These are phyloP conservation scores for Charina bottae DNA, from an alignment of 2,113 vertebrate species.

Conservation along the genomic window DNA sequence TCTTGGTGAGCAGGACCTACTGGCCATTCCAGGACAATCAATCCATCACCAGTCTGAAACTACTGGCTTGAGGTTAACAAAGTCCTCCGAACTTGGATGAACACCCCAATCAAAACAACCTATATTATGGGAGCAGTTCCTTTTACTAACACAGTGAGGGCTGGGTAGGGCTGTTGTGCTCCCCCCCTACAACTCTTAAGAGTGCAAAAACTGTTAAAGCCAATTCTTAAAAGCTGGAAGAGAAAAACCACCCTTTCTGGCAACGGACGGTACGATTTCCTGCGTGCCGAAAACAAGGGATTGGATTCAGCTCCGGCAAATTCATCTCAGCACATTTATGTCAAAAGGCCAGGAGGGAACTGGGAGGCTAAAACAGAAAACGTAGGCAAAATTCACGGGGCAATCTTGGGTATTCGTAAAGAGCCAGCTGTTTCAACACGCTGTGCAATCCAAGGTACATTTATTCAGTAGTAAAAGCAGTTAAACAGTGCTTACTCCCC, in stretches of 20 bases:
- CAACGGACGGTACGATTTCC: neutral
- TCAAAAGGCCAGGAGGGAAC: neutral
- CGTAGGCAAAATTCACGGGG: neutral
- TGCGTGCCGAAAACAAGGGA: neutral
- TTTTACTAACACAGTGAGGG: neutral
- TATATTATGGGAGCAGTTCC: neutral
- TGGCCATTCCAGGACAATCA: neutral
- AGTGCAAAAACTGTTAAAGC: neutral
- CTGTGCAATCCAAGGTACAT: neutral
- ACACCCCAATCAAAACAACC: neutral
- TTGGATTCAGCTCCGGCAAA: neutral
- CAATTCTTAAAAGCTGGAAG: neutral
- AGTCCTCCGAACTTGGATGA: neutral
- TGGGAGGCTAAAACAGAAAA: neutral
- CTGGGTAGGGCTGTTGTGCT: neutral
- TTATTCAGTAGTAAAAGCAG: neutral
- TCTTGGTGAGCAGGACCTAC: neutral
- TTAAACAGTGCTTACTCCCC: neutral
- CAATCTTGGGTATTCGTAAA: neutral
- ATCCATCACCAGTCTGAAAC: neutral
- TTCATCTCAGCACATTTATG: neutral
- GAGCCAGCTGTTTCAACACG: neutral
- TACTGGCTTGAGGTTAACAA: neutral
- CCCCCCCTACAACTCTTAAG: neutral
- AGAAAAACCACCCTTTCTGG: neutral